A percentile compares a stretch with the other conserved stretches of the same genome.
phyloP scores from a whole-genome alignment of 2,888 invertebrate genomes.

The Candidula unifasciata region DNA sequence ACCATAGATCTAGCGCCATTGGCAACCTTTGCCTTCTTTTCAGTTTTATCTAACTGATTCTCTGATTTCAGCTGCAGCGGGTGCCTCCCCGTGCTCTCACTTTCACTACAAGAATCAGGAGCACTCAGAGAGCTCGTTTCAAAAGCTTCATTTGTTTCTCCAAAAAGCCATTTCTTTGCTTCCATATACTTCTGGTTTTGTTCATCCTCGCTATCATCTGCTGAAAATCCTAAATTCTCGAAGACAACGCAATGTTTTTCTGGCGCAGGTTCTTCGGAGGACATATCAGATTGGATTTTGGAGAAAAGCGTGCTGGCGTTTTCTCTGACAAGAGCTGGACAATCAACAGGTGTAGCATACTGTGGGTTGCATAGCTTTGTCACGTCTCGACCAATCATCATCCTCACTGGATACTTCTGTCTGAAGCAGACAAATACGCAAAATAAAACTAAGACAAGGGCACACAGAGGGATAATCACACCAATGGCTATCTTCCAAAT shows the following conservation, averaged over 20 bases:
- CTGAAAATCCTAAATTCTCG: constrained; percentile 41
- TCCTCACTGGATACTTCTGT: constrained; percentile 69
- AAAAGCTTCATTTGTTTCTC: background rate
- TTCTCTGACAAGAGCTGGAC: constrained; percentile 54
- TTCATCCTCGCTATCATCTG: constrained; percentile 48
- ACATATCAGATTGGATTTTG: constrained; percentile 9
- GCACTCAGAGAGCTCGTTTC: too few species aligned
- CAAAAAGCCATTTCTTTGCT: constrained; percentile 55
- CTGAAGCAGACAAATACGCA: constrained; percentile 66
- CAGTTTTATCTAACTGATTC: too few species aligned
- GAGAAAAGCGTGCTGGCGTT: constrained; percentile 54
- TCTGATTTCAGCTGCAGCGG: too few species aligned
- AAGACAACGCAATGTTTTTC: constrained; percentile 19
- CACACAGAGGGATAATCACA: constrained; percentile 57
- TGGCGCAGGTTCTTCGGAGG: constrained; percentile 26
- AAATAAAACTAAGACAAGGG: constrained; percentile 49
- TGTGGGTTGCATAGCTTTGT: constrained; percentile 66
- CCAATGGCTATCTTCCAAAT: constrained; percentile 61
- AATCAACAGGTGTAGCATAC: constrained; percentile 55
- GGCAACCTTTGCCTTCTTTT: too few species aligned
- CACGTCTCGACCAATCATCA: constrained; percentile 69
- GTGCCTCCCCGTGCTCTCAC: too few species aligned
- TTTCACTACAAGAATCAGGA: too few species aligned
- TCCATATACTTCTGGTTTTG: constrained; percentile 50
- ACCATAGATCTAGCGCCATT: too few species aligned